These are phyloP conservation scores for Mechanitis mazaeus DNA, from an alignment of 2,888 invertebrate genomes.

Conservation along the genomic window DNA sequence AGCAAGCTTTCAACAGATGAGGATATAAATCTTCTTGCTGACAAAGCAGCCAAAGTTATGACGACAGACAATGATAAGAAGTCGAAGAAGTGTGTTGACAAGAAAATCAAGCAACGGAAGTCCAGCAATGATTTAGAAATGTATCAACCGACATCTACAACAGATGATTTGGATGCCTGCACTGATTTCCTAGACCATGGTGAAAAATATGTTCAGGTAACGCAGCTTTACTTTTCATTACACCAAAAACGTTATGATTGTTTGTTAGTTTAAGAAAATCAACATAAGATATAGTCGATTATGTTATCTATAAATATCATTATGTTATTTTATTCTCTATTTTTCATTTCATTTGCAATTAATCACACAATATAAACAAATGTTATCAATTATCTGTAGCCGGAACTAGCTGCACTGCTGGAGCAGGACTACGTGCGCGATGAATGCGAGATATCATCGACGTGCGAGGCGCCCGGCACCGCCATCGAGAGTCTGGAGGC, in stretches of 20 bases:
- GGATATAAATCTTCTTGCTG: conserved; percentile 61
- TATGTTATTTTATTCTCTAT: no score
- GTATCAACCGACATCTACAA: conserved; percentile 69
- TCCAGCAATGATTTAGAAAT: conserved; percentile 66
- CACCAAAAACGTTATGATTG: no score
- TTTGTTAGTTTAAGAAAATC: no score
- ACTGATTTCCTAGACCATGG: conserved; percentile 52
- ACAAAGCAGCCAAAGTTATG: conserved; percentile 67
- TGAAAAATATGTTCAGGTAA: conserved; percentile 68
- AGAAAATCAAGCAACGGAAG: conserved; percentile 54
- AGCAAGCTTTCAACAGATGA: conserved; percentile 53
- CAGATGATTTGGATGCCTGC: conserved; percentile 61
- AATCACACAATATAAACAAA: no score
- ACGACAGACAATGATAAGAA: conserved; percentile 54
- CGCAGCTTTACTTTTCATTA: not conserved
- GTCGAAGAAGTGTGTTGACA: conserved; percentile 46
- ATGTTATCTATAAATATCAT: no score
- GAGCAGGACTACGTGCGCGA: conserved; percentile 65
- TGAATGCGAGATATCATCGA: conserved; percentile 68
- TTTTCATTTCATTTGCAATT: no score
- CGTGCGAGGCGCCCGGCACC: conserved; percentile 57
- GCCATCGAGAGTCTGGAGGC: conserved; percentile 75
- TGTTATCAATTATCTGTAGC: conserved; percentile 39
- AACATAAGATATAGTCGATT: no score
- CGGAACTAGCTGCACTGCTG: conserved; percentile 63